Conservation (phyloP, 2,888 invertebrate species). For the Caenorhabditis sp. region DNA sequence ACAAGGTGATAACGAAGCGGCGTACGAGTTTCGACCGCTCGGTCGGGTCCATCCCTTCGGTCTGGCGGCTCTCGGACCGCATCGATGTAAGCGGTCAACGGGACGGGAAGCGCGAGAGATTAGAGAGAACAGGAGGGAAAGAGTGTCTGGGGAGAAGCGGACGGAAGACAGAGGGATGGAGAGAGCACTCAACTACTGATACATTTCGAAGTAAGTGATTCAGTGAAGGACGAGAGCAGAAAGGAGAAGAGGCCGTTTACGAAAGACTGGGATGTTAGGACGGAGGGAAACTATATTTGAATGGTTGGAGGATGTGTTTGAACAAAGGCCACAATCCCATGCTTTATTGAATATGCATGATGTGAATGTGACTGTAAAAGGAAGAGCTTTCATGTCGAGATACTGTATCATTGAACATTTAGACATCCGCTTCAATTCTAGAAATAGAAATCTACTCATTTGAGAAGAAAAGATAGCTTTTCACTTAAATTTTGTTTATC, state of each 20-base stretch:
- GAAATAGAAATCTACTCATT: no score
- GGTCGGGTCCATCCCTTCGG: slow-evolving; percentile 5
- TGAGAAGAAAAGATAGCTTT: no score
- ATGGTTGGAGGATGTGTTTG: not conserved
- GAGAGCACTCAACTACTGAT: slow-evolving; percentile 43
- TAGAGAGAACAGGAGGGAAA: slow-evolving; percentile 4
- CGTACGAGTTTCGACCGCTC: slow-evolving; percentile 23
- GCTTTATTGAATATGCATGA: slow-evolving; percentile 6
- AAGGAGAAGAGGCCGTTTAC: not conserved
- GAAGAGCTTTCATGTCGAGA: no score
- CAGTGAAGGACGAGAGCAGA: slow-evolving; percentile 6
- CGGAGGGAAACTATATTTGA: not conserved
- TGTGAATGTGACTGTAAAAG: no score
- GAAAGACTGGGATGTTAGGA: not conserved
- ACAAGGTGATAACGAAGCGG: slow-evolving; percentile 19
- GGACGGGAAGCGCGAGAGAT: slow-evolving; percentile 15
- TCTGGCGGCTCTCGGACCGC: not conserved
- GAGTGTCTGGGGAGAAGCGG: slow-evolving; percentile 35
- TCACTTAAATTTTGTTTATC: no score
- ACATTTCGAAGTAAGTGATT: slow-evolving; percentile 55
- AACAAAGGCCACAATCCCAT: not conserved
- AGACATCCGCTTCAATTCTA: no score
- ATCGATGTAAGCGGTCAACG: slow-evolving; percentile 33
- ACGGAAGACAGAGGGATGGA: slow-evolving; percentile 14
- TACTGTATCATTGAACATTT: no score